Evolutionary conservation across 2,113 vertebrate species (phyloP), one percentile per base, ranked within the genome.

Genomic region (Alethe diademata): DNA sequence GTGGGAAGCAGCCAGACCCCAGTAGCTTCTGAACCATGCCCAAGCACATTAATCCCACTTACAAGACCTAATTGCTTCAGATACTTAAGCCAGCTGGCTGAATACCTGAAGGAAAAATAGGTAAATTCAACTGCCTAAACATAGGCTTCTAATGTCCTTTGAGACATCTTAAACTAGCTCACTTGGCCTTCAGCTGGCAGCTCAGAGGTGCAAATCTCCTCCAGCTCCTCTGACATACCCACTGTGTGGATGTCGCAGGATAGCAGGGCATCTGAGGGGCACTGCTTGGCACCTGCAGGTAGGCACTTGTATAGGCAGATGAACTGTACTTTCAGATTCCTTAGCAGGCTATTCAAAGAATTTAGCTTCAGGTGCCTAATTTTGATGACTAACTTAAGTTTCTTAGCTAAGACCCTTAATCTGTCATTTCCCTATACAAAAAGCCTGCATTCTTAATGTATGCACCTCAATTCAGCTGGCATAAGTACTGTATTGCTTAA

Each of bases 181-280:
- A 36, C 51, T 38, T 8, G 8, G 36, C 38, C 53, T 78, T 81
- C 36, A 43, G 25, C 66, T 81, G 78, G 42, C 75, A 69, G 67
- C 26, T 61, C 75, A 19, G 42, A 54, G 36, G 11, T 57, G 15
- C 0, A 0, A 73, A 38, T 38, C n/a, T n/a, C 18, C 56, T 81
- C 26, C 28, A 56, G 3, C 16, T 66, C 28, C 60, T 93, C 42
- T 40, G 47, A 36, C 38, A 6, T 17, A 8, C 2, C 40, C 24
- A 4, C 36, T n/a, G 8, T 2, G 12, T 80, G 75, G 13, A 19
- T 69, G 19, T 17, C 0, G 0, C 31, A 31, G 78, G 38, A 36
- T 16, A 53, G 67, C 43, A 78, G 38, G 8, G 29, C 65, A 47
- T 45, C 61, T 64, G 51, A 20, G 51, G 90, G 70, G 31, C 65